phyloP scores from a whole-genome alignment of 2,888 invertebrate species.

The Steinernema scapterisci region DNA sequence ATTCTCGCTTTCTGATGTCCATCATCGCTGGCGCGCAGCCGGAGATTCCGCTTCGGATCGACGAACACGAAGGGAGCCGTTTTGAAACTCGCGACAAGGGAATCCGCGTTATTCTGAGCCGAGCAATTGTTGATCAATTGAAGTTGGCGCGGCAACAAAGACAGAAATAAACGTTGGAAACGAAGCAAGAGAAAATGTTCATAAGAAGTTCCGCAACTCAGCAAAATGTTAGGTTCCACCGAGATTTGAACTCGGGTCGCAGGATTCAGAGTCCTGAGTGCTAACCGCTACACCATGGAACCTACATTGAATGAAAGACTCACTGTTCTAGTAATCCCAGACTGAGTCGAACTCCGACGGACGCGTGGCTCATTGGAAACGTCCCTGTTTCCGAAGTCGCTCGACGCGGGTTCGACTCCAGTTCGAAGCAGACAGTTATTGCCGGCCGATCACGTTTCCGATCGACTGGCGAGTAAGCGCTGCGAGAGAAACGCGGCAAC shows the following conservation, averaged over 20 bases:
- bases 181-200: too few species aligned
- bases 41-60: slow-evolving; percentile 33
- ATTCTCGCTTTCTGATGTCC: slow-evolving; percentile 34
- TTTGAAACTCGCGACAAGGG: slow-evolving; percentile 36
- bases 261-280: slow-evolving; percentile 62
- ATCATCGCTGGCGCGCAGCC: slow-evolving; percentile 36
- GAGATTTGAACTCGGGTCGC: slow-evolving; percentile 55
- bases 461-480: neutral
- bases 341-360: too few species aligned
- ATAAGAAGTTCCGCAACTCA: too few species aligned
- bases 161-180: neutral
- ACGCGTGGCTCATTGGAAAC: neutral
- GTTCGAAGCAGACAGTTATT: neutral
- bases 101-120: slow-evolving; percentile 33
- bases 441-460: neutral
- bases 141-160: slow-evolving; percentile 22
- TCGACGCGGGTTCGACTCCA: neutral
- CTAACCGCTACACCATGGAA: slow-evolving; percentile 57
- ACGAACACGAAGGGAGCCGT: slow-evolving; percentile 36
- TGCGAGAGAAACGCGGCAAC: neutral
- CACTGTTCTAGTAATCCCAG: too few species aligned
- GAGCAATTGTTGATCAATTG: slow-evolving; percentile 29
- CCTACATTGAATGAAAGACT: slow-evolving; percentile 24
- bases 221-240: slow-evolving; percentile 41
- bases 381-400: neutral